These are phyloP conservation scores for Drosophila sucinea DNA, from an alignment of 1,140 invertebrate species.

Conservation along the genomic window DNA sequence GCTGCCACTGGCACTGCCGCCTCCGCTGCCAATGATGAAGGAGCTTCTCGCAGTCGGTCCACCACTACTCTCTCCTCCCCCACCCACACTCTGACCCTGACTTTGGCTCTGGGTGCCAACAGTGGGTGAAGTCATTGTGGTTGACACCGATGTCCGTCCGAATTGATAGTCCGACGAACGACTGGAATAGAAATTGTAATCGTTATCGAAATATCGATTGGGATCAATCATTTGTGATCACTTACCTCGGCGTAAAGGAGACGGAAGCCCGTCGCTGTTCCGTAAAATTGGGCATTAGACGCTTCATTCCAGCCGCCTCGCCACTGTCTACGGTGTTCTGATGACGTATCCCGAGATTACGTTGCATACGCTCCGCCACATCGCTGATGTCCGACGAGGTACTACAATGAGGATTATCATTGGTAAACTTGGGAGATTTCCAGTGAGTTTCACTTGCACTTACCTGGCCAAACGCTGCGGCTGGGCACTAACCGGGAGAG, in stretches of 20 bases:
- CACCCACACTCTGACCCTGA: slow-evolving; percentile 23
- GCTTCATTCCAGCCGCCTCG: slow-evolving; percentile 53
- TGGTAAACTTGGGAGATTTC: not conserved
- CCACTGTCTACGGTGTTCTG: slow-evolving; percentile 86
- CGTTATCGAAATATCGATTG: no score
- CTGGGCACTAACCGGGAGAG: not conserved
- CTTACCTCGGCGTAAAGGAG: slow-evolving; percentile 71
- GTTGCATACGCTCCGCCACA: slow-evolving; percentile 85
- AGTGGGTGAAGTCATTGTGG: slow-evolving; percentile 33
- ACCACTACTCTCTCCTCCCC: slow-evolving; percentile 26
- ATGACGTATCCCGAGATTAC: slow-evolving; percentile 85
- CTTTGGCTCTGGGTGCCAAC: slow-evolving; percentile 6
- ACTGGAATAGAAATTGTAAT: not conserved
- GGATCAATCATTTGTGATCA: not conserved
- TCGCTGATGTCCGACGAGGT: slow-evolving; percentile 89
- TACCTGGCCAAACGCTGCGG: slow-evolving; percentile 55
- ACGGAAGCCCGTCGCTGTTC: slow-evolving; percentile 83
- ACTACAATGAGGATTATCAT: slow-evolving; percentile 50
- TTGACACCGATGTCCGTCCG: slow-evolving; percentile 19
- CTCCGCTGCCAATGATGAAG: slow-evolving; percentile 8
- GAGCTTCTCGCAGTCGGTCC: not conserved
- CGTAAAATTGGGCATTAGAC: slow-evolving; percentile 63
- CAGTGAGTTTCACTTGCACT: not conserved
- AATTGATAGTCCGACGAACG: slow-evolving; percentile 42
- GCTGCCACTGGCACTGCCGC: slow-evolving; percentile 14